Conservation (phyloP, 2,888 invertebrate species). For the Phyllotreta cruciferae region DNA sequence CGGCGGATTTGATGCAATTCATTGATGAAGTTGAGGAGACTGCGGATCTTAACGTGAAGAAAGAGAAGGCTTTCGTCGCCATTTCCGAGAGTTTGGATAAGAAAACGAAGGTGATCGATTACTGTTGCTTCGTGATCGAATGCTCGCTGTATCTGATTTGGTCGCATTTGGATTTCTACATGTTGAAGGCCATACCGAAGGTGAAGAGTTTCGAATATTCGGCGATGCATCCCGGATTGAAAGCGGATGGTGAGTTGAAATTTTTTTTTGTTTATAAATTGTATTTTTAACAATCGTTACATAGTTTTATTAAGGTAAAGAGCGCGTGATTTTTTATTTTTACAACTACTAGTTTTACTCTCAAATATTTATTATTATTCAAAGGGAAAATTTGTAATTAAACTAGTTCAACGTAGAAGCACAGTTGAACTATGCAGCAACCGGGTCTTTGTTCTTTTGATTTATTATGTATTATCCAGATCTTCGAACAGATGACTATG, state of each 20-base stretch:
- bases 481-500: too few relatives aligned
- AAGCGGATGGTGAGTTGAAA: constrained; percentile 53
- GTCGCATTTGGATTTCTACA: constrained; percentile 77
- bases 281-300: background rate
- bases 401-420: too few relatives aligned
- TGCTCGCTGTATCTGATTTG: constrained; percentile 77
- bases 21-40: constrained; percentile 53
- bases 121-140: constrained; percentile 72
- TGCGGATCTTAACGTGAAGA: constrained; percentile 50
- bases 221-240: constrained; percentile 43
- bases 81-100: constrained; percentile 64
- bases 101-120: constrained; percentile 67
- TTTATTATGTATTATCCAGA: too few relatives aligned
- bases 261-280: constrained; percentile 19
- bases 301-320: too few relatives aligned
- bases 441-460: too few relatives aligned
- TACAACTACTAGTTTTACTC: too few relatives aligned
- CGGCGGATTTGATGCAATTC: constrained; percentile 65
- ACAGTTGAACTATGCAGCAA: too few relatives aligned
- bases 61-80: constrained; percentile 59
- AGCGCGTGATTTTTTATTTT: too few relatives aligned
- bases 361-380: too few relatives aligned
- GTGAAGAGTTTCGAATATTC: constrained; percentile 49
- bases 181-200: constrained; percentile 67
- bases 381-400: too few relatives aligned